phyloP scores from a whole-genome alignment of 2,113 vertebrate species.

The Sciurus niger region DNA sequence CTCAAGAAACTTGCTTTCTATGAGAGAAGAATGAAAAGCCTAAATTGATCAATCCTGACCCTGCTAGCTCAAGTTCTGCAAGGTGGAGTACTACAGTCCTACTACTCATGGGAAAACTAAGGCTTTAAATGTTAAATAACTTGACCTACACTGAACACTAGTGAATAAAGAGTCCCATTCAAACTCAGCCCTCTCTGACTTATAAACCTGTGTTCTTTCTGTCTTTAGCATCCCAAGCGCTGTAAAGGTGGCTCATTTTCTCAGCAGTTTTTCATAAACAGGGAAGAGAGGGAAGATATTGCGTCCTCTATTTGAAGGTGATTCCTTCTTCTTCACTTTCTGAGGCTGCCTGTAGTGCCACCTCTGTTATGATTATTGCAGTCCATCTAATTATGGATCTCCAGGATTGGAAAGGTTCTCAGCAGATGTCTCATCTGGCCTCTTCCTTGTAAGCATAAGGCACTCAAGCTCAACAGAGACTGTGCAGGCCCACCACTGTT shows the following conservation, averaged over 20 bases:
- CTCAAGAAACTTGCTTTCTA: slow-evolving; percentile 38
- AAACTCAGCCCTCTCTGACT: background rate
- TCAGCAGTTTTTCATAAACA: background rate
- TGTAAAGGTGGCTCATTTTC: background rate
- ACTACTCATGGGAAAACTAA: background rate
- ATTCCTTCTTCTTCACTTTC: background rate
- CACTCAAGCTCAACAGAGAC: background rate
- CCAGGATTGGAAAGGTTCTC: background rate
- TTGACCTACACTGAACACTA: background rate
- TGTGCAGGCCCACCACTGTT: background rate
- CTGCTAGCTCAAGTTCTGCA: background rate
- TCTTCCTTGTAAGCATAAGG: background rate
- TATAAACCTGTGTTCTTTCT: background rate
- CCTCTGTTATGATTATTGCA: background rate
- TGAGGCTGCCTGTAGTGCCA: background rate
- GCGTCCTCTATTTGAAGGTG: background rate
- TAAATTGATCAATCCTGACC: background rate
- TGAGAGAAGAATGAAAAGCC: background rate
- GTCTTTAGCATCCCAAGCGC: background rate
- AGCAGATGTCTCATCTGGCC: background rate
- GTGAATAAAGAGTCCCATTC: background rate
- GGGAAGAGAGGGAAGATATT: background rate
- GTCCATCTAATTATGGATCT: background rate
- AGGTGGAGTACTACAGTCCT: background rate
- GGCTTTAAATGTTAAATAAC: background rate